phyloP scores from a whole-genome alignment of 2,888 invertebrate species.

The Blastobasis adustella region DNA sequence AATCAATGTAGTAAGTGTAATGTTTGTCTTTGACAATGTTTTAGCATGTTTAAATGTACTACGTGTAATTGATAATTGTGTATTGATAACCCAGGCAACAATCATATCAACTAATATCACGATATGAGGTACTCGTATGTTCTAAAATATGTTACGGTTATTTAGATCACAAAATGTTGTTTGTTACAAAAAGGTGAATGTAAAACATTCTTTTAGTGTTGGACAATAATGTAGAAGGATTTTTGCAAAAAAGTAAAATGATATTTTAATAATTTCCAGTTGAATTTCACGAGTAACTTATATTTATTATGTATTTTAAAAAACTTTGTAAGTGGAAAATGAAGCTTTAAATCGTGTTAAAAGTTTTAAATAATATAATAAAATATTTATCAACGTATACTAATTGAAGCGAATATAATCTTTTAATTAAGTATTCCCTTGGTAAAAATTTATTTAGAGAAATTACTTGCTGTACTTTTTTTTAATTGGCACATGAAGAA shows the following conservation, averaged over 20 bases:
- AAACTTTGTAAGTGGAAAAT: constrained; percentile 56
- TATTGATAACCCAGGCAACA: background rate
- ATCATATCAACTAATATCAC: constrained; percentile 8
- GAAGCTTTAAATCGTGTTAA: constrained; percentile 70
- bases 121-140: constrained; percentile 2
- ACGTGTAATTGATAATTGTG: background rate
- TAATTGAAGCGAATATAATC: background rate
- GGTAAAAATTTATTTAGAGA: background rate
- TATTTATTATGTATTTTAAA: constrained; percentile 35
- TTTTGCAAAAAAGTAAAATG: constrained; percentile 17
- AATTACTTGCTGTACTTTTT: background rate
- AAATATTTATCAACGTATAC: background rate
- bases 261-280: constrained; percentile 11
- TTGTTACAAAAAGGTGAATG: constrained; percentile 38
- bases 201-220: constrained; percentile 49
- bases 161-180: constrained; percentile 17
- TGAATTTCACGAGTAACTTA: no score
- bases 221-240: constrained; percentile 65
- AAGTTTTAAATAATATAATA: constrained; percentile 11
- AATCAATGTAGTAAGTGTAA: constrained; percentile 44
- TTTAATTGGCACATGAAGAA: no score
- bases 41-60: constrained; percentile 14
- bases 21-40: constrained; percentile 37
- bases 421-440: no score
- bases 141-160: constrained; percentile 6